Conservation (phyloP, 1,140 invertebrate species). For the Magallana angulata region DNA sequence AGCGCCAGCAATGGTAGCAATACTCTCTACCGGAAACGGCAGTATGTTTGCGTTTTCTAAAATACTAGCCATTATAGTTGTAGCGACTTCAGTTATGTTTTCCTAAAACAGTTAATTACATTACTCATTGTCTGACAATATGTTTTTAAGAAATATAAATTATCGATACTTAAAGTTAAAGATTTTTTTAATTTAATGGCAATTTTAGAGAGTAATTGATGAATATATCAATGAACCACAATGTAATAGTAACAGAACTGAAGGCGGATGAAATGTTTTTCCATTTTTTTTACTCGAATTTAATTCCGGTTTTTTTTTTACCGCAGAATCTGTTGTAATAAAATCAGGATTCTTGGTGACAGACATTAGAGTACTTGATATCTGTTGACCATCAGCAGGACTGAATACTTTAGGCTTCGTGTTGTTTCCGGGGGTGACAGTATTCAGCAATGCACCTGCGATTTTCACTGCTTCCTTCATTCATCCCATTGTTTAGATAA, state of each 20-base stretch:
- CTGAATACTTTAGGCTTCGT: neutral
- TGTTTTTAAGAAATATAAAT: no score
- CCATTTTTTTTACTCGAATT: no score
- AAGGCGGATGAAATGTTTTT: no score
- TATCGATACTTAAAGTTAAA: no score
- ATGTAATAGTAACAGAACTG: no score
- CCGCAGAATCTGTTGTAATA: neutral
- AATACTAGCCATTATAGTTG: neutral
- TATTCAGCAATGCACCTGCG: neutral
- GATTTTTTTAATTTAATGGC: no score
- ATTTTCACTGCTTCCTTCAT: neutral
- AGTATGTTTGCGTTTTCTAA: neutral
- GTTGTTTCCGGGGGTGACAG: neutral
- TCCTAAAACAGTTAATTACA: neutral
- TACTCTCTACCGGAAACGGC: constrained; percentile 7
- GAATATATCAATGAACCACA: no score
- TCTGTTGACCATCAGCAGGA: constrained; percentile 2
- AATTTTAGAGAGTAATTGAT: no score
- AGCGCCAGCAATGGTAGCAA: constrained; percentile 4
- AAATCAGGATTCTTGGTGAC: neutral
- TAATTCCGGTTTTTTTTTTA: neutral
- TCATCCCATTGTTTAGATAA: no score
- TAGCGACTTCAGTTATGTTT: neutral
- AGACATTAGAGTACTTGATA: neutral
- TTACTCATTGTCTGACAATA: no score